Evolutionary conservation across 2,113 vertebrate genomes (phyloP), one percentile per base, ranked within the genome.

Genomic region (Pygoscelis adeliae): DNA sequence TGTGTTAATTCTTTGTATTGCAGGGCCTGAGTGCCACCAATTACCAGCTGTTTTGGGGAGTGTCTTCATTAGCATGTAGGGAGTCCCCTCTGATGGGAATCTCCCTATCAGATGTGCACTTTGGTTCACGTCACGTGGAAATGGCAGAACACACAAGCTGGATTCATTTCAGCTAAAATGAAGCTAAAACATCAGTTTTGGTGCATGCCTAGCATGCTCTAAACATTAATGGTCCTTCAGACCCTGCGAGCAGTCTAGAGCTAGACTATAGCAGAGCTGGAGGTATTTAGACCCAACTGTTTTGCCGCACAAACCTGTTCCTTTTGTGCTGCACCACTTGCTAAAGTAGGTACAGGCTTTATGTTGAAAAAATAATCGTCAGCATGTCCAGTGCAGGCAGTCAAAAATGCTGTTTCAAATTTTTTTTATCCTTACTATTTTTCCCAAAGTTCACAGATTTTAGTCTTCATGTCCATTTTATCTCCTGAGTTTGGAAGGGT

Each of bases 151-250:
- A 71, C 18, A 55, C 7, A 46, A n/a, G 7, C 27, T 83, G 36
- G 40, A n/a, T 79, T 79, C 5, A 22, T 55, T 83, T 73, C 47
- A 67, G 42, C 10, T 49, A 40, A 78, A 61, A 61, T 34, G 5
- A 78, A 72, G 20, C 7, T 72, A 67, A 47, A 78, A 5, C 10
- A 20, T 38, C 21, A 21, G 17, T 50, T 67, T 67, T 26, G 23
- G 23, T 30, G 23, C 23, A 23, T 2, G 1, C 2, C 3, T 72
- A 50, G 5, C 10, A 8, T 81, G 15, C 36, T 42, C 1, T 70
- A 70, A 63, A 36, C 34, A 65, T 8, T 72, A 61, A 21, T 14
- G 14, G 5, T 2, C 11, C 13, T 88, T 80, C 26, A 74, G 30
- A 71, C 46, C 13, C 14, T 44, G 50, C 20, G 55, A 44, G 13